Evolutionary conservation across 1,140 invertebrate genomes (phyloP), one percentile per base, ranked within the genome.

Genomic region (Gonioctena quinquepunctata): DNA sequence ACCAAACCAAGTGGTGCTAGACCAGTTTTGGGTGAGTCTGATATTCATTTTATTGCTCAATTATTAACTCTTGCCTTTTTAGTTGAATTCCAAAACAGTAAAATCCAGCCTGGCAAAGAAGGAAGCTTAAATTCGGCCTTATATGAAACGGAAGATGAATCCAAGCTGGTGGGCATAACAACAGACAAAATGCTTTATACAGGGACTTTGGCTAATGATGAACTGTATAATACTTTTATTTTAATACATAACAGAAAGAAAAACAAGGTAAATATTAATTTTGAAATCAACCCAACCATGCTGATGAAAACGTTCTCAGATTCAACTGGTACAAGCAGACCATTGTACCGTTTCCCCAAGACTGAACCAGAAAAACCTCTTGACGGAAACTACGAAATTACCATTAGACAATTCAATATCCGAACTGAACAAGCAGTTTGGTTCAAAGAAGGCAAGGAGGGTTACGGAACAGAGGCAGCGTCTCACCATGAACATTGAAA

Each of bases 401-500:
- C 42, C 54, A 3, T 54, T 27, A 26, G 28, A 56, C 18, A 63
- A 68, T 42, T 66, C 74, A 19, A 23, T 69, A 8, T 67, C 57
- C 11, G 75, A 80, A 5, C 77, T 88, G 7, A 84, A 84, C 49
- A 87, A 85, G 79, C 73, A 86, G 60, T 88, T 88, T 80, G 86
- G 86, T 56, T 87, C 86, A 0, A 87, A 88, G 66, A 84, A 82
- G 72, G 71, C 76, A 0, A 87, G 84, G 77, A 73, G 84, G 68
- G 77, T 76, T 74, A 86, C 83, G 0, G 85, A 87, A 76, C 84
- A 86, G 33, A 79, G 71, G 56, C 85, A 87, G 74, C 81, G 74
- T 68, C 78, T 87, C 76, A 82, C 83, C 74, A 72, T 86, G 3
- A 83, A 87, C 74, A 74, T 86, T 3, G 80, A 85, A 1, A 75